Evolutionary conservation across 2,113 vertebrate genomes (phyloP).

Genomic region (Pheucticus melanocephalus): DNA sequence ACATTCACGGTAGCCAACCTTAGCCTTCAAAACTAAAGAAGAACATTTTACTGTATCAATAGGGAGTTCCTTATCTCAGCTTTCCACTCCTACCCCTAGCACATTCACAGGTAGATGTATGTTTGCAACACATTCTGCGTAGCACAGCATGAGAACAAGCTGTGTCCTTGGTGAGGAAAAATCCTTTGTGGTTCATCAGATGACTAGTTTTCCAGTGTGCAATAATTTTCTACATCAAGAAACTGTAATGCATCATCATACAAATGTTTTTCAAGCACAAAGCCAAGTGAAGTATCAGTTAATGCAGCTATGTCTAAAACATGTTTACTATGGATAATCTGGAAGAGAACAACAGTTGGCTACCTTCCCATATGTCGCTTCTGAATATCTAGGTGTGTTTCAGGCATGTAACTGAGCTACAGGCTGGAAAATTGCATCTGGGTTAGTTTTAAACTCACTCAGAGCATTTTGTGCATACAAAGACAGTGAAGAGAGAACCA

Average conservation of each 20-base stretch:
- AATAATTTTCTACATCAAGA: not conserved
- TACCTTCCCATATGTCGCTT: not conserved
- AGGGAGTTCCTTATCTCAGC: not conserved
- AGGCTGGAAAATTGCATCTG: not conserved
- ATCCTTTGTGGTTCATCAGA: not conserved
- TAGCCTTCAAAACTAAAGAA: not conserved
- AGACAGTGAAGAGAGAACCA: not conserved
- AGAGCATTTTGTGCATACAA: not conserved
- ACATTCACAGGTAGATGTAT: not conserved
- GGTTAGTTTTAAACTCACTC: not conserved
- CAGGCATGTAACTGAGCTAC: not conserved
- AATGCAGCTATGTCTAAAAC: not conserved
- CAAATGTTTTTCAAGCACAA: not conserved
- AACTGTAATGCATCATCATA: not conserved
- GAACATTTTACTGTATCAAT: not conserved
- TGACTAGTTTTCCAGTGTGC: not conserved
- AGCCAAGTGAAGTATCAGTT: not conserved
- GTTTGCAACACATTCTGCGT: not conserved
- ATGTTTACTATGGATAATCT: not conserved
- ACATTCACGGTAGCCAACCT: not conserved
- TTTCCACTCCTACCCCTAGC: not conserved
- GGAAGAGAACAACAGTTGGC: not conserved
- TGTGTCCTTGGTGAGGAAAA: not conserved
- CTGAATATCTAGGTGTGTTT: not conserved
- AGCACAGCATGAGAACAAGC: not conserved